Evolutionary conservation across 2,888 invertebrate genomes (phyloP).

Genomic region (Chrysodeixis includens): DNA sequence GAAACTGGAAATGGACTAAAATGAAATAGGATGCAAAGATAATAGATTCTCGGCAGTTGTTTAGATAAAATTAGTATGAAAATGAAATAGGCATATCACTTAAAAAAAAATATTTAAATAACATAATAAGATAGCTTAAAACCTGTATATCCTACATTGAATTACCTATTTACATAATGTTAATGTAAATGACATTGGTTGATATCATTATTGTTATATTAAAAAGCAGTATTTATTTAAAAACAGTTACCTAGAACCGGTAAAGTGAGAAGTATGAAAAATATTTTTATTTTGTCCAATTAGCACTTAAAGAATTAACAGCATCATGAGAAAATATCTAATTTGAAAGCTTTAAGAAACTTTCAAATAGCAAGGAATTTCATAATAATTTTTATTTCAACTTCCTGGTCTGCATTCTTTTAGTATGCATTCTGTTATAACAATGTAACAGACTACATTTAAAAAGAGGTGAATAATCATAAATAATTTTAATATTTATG

Average conservation of each 20-base stretch:
- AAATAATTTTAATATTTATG: neutral
- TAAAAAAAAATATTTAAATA: neutral
- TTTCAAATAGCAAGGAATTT: conserved; percentile 21
- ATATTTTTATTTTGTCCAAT: conserved; percentile 50
- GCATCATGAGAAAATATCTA: conserved; percentile 46
- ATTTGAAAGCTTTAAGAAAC: conserved; percentile 26
- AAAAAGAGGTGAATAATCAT: neutral
- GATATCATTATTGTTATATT: conserved; percentile 10
- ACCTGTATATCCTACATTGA: neutral
- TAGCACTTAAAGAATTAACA: conserved; percentile 47
- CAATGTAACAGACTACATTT: neutral
- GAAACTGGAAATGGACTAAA: neutral
- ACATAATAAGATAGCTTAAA: neutral
- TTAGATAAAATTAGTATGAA: neutral
- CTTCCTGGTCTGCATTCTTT: neutral
- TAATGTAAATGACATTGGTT: conserved; percentile 13
- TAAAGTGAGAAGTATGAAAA: conserved; percentile 35
- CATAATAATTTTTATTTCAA: conserved; percentile 5
- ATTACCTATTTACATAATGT: neutral
- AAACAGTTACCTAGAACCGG: conserved; percentile 13
- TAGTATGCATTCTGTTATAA: neutral
- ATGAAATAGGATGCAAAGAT: neutral
- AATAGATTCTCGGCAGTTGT: neutral
- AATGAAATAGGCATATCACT: neutral
- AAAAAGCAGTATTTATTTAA: conserved; percentile 8